These are phyloP conservation scores for Dryobota labecula DNA, from an alignment of 2,888 invertebrate genomes.

Conservation along the genomic window DNA sequence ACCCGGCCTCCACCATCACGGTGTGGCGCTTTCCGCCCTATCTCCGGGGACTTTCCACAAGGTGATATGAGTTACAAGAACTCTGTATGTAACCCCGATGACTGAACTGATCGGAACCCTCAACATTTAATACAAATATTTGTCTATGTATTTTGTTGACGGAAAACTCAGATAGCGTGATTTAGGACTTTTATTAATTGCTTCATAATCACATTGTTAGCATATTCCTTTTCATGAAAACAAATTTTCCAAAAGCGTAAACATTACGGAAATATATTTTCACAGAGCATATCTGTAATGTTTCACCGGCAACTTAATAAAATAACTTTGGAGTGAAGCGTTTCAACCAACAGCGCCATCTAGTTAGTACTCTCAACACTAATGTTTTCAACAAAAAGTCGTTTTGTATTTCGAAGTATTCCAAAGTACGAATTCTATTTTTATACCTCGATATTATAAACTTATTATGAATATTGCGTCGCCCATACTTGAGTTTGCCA, in stretches of 20 bases:
- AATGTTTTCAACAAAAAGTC: slow-evolving; percentile 25
- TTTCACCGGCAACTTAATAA: neutral
- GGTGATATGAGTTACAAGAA: slow-evolving; percentile 79
- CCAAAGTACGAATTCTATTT: slow-evolving; percentile 16
- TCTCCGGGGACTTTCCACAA: slow-evolving; percentile 91
- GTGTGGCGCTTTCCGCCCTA: slow-evolving; percentile 87
- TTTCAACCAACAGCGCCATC: slow-evolving; percentile 73
- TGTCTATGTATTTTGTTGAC: slow-evolving; percentile 47
- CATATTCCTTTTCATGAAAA: fast-evolving
- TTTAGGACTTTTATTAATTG: slow-evolving; percentile 62
- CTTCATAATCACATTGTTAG: neutral
- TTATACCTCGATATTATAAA: neutral
- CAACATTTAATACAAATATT: fast-evolving
- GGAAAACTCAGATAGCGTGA: slow-evolving; percentile 76
- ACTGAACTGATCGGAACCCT: slow-evolving; percentile 87
- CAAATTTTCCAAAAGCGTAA: fast-evolving
- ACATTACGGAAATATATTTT: fast-evolving
- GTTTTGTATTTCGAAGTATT: neutral
- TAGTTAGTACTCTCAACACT: slow-evolving; percentile 55
- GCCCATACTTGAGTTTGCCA: neutral
- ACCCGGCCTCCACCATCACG: slow-evolving; percentile 79
- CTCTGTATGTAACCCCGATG: slow-evolving; percentile 86
- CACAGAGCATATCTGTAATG: fast-evolving
- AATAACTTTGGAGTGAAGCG: neutral
- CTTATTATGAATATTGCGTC: slow-evolving; percentile 6